phyloP scores from a whole-genome alignment of 2,113 vertebrate species.

The Lipophrys pholis region DNA sequence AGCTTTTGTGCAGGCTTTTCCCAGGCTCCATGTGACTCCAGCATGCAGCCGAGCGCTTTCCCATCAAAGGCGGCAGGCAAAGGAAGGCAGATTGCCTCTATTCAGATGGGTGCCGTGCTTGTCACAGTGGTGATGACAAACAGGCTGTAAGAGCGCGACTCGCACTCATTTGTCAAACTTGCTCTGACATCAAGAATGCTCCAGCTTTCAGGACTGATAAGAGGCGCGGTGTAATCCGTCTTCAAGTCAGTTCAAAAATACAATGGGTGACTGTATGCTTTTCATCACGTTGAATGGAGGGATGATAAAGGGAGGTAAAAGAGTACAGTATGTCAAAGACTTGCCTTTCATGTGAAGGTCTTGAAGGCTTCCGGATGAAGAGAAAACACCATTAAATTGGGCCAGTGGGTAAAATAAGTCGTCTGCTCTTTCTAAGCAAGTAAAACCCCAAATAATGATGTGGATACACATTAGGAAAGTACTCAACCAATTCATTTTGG shows the following conservation, averaged over 20 bases:
- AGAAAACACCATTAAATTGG: background rate
- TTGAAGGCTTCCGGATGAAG: background rate
- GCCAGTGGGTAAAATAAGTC: too few relatives aligned
- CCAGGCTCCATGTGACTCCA: conserved; percentile 5
- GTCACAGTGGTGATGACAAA: conserved; percentile 68
- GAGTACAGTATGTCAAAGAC: conserved; percentile 22
- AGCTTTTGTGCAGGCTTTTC: conserved; percentile 20
- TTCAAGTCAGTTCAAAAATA: conserved; percentile 58
- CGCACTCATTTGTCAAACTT: conserved; percentile 68
- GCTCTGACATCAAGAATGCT: conserved; percentile 65
- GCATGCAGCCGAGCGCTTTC: background rate
- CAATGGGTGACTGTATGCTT: conserved; percentile 56
- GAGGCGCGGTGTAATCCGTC: conserved; percentile 58
- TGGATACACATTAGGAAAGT: too few relatives aligned
- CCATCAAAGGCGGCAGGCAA: conserved; percentile 1
- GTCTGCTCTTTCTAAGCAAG: too few relatives aligned
- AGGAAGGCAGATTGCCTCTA: conserved; percentile 43
- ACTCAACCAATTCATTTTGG: too few relatives aligned
- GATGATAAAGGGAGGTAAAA: conserved; percentile 24
- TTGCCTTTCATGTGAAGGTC: conserved; percentile 1
- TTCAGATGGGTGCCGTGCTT: conserved; percentile 50
- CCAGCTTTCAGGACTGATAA: conserved; percentile 69
- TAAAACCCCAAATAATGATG: too few relatives aligned
- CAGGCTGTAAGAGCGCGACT: conserved; percentile 57
- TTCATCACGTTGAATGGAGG: conserved; percentile 61